A percentile compares a stretch with the other conserved stretches of the same genome.
These are phyloP conservation scores for Polietes domitor DNA, from an alignment of 2,888 invertebrate species.

Conservation along the genomic window DNA sequence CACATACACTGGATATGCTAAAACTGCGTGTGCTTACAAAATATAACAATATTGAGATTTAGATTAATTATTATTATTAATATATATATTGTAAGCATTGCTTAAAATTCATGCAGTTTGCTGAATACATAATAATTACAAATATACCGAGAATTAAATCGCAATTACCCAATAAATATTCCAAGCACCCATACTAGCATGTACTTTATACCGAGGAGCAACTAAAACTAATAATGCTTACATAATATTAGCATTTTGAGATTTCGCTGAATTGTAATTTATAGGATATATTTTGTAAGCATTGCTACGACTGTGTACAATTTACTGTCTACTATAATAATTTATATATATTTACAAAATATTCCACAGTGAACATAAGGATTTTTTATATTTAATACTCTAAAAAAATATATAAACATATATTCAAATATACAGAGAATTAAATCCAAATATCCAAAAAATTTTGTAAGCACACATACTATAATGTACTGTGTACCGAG, in stretches of 20 bases:
- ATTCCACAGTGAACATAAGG: neutral
- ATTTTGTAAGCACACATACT: neutral
- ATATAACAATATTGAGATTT: neutral
- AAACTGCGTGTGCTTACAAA: neutral
- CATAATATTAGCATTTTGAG: neutral
- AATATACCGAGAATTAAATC: too few relatives aligned
- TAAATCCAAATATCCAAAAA: too few relatives aligned
- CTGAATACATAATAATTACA: neutral
- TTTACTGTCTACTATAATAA: neutral
- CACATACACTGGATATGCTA: neutral
- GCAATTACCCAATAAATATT: conserved; percentile 3
- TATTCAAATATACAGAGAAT: too few relatives aligned
- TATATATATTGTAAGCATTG: neutral
- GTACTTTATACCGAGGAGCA: neutral
- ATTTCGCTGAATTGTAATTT: conserved; percentile 5
- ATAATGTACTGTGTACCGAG: neutral
- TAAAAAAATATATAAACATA: neutral
- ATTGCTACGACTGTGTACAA: too few relatives aligned
- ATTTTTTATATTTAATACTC: too few relatives aligned
- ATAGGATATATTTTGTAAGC: neutral
- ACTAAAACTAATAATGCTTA: conserved; percentile 11
- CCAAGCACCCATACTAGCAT: neutral
- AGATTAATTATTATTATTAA: neutral
- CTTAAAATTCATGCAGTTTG: too few relatives aligned
- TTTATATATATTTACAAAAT: neutral